A percentile compares a stretch with the other conserved stretches of the same genome.
Evolutionary conservation across 2,113 vertebrate species (phyloP).

Genomic region (Siniperca knerii): DNA sequence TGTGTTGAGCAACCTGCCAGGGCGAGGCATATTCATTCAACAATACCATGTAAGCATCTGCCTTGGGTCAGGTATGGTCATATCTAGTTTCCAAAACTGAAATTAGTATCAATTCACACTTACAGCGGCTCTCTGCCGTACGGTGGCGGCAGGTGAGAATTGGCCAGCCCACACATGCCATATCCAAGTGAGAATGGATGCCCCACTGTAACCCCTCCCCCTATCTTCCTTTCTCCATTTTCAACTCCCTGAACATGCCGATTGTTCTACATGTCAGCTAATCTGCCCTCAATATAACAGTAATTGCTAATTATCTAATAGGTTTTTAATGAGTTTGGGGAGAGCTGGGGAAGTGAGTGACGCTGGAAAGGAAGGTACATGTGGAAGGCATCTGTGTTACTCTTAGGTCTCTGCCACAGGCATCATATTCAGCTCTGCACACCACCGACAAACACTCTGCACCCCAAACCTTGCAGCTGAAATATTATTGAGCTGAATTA

Average conservation of each 20-base stretch:
- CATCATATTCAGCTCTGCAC: slow-evolving; percentile 20
- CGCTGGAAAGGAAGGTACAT: slow-evolving; percentile 44
- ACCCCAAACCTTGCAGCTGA: slow-evolving; percentile 34
- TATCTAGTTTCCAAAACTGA: slow-evolving; percentile 57
- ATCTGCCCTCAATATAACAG: slow-evolving; percentile 83
- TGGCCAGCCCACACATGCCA: slow-evolving; percentile 54
- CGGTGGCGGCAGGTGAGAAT: slow-evolving; percentile 68
- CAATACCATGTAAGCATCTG: slow-evolving; percentile 23
- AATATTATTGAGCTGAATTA: slow-evolving; percentile 56
- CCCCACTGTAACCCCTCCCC: slow-evolving; percentile 49
- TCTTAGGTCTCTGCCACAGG: slow-evolving; percentile 42
- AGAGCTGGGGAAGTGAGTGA: slow-evolving; percentile 60
- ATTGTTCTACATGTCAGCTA: slow-evolving; percentile 83
- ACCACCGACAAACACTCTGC: slow-evolving; percentile 35
- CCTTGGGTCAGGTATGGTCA: slow-evolving; percentile 29
- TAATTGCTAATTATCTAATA: slow-evolving; percentile 85
- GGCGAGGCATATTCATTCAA: slow-evolving; percentile 33
- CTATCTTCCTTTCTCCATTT: slow-evolving; percentile 55
- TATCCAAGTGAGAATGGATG: slow-evolving; percentile 59
- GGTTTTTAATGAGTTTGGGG: slow-evolving; percentile 84
- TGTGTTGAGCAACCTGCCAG: slow-evolving; percentile 17
- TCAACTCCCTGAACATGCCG: slow-evolving; percentile 74
- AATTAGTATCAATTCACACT: slow-evolving; percentile 67
- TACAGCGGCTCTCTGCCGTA: slow-evolving; percentile 29
- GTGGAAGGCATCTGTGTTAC: slow-evolving; percentile 36